These are phyloP conservation scores for Mustelus asterias DNA, from an alignment of 2,113 vertebrate species.

Conservation along the genomic window DNA sequence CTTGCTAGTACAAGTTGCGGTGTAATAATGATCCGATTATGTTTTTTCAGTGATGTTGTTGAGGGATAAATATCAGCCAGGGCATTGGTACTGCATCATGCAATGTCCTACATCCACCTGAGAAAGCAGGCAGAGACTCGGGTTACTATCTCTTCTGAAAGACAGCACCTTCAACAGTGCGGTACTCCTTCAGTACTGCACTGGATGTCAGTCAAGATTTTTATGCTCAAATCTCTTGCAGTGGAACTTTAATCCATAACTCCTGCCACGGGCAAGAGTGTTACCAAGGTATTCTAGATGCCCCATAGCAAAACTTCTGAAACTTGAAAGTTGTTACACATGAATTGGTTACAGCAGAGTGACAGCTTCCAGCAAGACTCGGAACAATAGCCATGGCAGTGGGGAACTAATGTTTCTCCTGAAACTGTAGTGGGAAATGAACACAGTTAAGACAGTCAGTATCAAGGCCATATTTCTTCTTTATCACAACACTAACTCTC, in stretches of 20 bases:
- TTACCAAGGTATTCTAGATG: neutral
- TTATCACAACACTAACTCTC: neutral
- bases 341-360: neutral
- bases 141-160: neutral
- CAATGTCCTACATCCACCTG: neutral
- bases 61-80: neutral
- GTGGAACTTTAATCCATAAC: neutral
- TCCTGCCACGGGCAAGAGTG: neutral
- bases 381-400: neutral
- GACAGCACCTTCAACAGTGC: neutral
- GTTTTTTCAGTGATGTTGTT: neutral
- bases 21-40: neutral
- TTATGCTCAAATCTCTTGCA: neutral
- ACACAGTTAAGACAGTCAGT: neutral
- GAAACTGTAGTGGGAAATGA: neutral
- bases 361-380: neutral
- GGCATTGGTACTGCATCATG: neutral
- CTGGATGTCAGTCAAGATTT: neutral
- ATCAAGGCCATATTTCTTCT: neutral
- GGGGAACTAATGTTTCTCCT: neutral
- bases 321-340: neutral
- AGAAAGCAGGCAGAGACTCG: neutral
- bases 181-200: neutral
- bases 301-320: neutral
- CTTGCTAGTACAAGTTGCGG: neutral